Conservation (phyloP, 2,888 invertebrate species). For the Euspilapteryx auroguttella region DNA sequence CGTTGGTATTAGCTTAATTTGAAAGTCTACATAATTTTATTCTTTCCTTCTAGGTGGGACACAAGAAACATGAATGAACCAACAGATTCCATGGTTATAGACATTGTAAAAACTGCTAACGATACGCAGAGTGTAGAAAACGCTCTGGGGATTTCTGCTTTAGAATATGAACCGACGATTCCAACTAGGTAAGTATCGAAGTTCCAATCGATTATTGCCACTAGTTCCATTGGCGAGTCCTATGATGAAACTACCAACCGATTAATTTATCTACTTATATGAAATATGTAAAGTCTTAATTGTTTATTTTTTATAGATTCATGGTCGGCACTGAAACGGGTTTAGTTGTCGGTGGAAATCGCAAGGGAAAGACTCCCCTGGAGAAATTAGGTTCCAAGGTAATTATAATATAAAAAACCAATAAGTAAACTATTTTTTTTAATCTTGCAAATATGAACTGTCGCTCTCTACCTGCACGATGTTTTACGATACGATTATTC, state of each 20-base stretch:
- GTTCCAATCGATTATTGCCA: slow-evolving; percentile 7
- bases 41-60: slow-evolving; percentile 85
- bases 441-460: too few species aligned
- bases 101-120: slow-evolving; percentile 61
- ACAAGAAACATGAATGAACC: slow-evolving; percentile 69
- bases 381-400: slow-evolving; percentile 70
- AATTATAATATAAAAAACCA: too few species aligned
- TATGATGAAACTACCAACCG: too few species aligned
- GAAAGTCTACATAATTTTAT: too few species aligned
- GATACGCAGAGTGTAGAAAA: slow-evolving; percentile 61
- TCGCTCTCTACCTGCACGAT: too few species aligned
- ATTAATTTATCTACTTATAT: too few species aligned
- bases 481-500: too few species aligned
- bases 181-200: slow-evolving; percentile 61
- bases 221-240: slow-evolving; percentile 71
- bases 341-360: slow-evolving; percentile 70
- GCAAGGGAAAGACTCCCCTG: slow-evolving; percentile 70
- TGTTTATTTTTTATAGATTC: slow-evolving; percentile 40
- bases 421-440: too few species aligned
- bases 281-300: not conserved
- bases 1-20: too few species aligned
- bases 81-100: slow-evolving; percentile 68
- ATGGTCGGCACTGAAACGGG: slow-evolving; percentile 76
- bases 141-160: slow-evolving; percentile 67
- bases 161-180: slow-evolving; percentile 78